Conservation (phyloP, 1,140 invertebrate species). For the Microplitis demolitor region DNA sequence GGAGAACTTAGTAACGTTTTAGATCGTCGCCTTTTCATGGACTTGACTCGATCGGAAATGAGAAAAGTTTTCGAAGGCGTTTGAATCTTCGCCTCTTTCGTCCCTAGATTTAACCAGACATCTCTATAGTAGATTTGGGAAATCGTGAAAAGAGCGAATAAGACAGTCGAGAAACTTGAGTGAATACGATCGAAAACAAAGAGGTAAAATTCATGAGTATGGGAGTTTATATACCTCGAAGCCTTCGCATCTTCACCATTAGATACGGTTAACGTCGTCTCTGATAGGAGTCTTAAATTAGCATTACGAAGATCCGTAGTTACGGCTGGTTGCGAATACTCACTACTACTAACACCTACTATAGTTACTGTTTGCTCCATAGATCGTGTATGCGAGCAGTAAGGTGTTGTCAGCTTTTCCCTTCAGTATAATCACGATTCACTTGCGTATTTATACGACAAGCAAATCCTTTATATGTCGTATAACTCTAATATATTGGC, state of each 20-base stretch:
- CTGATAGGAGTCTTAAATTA: conserved; percentile 46
- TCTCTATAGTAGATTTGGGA: conserved; percentile 4
- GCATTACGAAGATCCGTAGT: conserved; percentile 47
- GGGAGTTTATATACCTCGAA: conserved; percentile 27
- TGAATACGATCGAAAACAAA: conserved; percentile 15
- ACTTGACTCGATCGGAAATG: conserved; percentile 52
- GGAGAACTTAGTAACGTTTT: neutral
- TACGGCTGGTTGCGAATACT: conserved; percentile 38
- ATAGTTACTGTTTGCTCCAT: conserved; percentile 25
- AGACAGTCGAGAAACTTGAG: neutral
- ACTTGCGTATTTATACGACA: conserved; percentile 40
- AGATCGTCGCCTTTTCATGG: conserved; percentile 13
- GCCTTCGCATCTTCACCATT: conserved; percentile 39
- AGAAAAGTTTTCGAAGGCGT: conserved; percentile 46
- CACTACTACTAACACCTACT: conserved; percentile 10
- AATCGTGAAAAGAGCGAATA: neutral
- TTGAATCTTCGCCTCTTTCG: neutral
- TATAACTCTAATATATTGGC: conserved; percentile 42
- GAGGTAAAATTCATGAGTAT: conserved; percentile 6
- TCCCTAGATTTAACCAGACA: conserved; percentile 30
- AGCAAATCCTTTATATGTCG: conserved; percentile 38
- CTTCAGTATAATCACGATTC: conserved; percentile 47
- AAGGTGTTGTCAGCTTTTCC: conserved; percentile 27
- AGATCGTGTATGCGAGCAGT: conserved; percentile 12
- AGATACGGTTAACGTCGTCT: conserved; percentile 49